Evolutionary conservation across 2,113 vertebrate species (phyloP).

Genomic region (Sus scrofa): T2T-Sscrofa CM000818.6:80574001-80574500

Average conservation of each 20-base stretch:
- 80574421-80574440: neutral
- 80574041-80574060: neutral
- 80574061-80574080: neutral
- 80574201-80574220: neutral
- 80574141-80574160: neutral
- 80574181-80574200: neutral
- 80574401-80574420: neutral
- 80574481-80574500: neutral
- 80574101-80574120: neutral
- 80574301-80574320: neutral
- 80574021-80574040: neutral
- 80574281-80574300: neutral
- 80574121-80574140: neutral
- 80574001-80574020: neutral
- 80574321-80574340: neutral
- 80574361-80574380: neutral
- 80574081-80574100: neutral
- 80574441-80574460: neutral
- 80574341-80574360: neutral
- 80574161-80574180: neutral
- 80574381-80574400: neutral
- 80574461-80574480: too few relatives aligned
- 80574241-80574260: constrained; percentile 20
- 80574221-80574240: neutral
- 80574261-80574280: neutral